Base-by-base conservation (phyloP, 2,113 vertebrate species). In the Carettochelys insculpta region DNA sequence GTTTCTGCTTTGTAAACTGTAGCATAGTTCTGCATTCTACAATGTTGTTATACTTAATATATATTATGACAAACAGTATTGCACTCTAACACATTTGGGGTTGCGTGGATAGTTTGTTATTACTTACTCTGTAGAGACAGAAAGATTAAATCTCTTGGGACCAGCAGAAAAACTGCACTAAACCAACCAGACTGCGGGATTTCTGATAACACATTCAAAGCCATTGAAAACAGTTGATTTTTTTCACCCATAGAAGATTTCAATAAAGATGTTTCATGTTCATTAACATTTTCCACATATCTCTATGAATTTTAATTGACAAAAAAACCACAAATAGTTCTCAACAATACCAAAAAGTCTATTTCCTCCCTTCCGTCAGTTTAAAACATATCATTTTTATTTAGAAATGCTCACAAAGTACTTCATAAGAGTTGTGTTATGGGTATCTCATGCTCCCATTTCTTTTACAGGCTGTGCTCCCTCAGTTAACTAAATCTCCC, bases 221-320 rank as follows among this genome's bases (percentile, higher is more conserved):
- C 29, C 3, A 34, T 53, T 8, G 56, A 29, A 14, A 4, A 38
- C 1, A 29, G 43, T 58, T 77, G 3, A 31, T 87, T 1, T 0
- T 1, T 38, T 56, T 38, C 1, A 13, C 9, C 77, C 78, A 3
- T 24, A 65, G 75, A 79, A 82, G 56, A 51, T 11, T 8, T 43
- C n/a, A 27, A 17, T 31, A 41, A 12, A 48, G 25, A 0, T 54
- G 53, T 38, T 77, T 41, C 24, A 45, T 43, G 43, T 43, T 73
- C 68, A 73, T 73, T 73, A 43, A 41, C 58, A 19, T 73, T 45
- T 43, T 45, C 22, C 41, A 41, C 24, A 27, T 38, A 45, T 12
- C 11, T 75, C 43, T 75, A 24, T 75, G 38, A 75, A 5, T 75
- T 43, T 45, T 45, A 43, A 45, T 75, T 11, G 2, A 24, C 11